These are phyloP conservation scores for Caenorhabditis afra DNA, from an alignment of 2,888 invertebrate species.

Conservation along the genomic window DNA sequence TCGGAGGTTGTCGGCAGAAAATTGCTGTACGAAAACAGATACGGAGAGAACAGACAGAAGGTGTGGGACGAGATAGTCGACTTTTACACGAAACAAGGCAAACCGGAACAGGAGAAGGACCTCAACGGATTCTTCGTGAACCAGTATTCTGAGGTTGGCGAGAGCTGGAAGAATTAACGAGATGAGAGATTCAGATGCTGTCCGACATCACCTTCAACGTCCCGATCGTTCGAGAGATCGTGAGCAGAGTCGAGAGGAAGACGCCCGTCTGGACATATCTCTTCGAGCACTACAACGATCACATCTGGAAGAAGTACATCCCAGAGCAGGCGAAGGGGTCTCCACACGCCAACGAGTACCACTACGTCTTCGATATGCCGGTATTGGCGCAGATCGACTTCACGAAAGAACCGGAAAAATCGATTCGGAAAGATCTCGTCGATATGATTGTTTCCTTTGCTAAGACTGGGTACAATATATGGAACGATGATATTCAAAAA, in stretches of 20 bases:
- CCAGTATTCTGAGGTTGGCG: conserved; percentile 29
- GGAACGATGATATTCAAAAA: background rate
- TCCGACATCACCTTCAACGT: conserved; percentile 59
- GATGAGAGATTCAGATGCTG: conserved; percentile 22
- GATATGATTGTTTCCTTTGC: conserved; percentile 56
- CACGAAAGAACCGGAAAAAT: conserved; percentile 30
- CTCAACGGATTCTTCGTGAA: conserved; percentile 34
- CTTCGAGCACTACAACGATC: conserved; percentile 53
- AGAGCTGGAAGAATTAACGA: background rate
- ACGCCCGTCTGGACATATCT: conserved; percentile 54
- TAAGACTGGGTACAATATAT: conserved; percentile 47
- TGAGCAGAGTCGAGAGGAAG: conserved; percentile 33
- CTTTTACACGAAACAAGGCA: conserved; percentile 28
- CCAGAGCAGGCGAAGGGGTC: conserved; percentile 54
- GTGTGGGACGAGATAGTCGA: conserved; percentile 39
- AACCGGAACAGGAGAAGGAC: conserved; percentile 22
- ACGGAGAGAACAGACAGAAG: conserved; percentile 40
- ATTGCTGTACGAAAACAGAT: conserved; percentile 44
- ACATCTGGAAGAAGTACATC: conserved; percentile 52
- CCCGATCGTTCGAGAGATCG: conserved; percentile 52
- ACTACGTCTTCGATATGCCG: conserved; percentile 62
- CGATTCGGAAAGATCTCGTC: conserved; percentile 25
- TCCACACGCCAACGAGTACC: conserved; percentile 65
- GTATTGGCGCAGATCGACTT: conserved; percentile 47
- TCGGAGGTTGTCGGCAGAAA: conserved; percentile 44